Evolutionary conservation across 1,140 invertebrate genomes (phyloP).

Genomic region (Sycophila sp.): DNA sequence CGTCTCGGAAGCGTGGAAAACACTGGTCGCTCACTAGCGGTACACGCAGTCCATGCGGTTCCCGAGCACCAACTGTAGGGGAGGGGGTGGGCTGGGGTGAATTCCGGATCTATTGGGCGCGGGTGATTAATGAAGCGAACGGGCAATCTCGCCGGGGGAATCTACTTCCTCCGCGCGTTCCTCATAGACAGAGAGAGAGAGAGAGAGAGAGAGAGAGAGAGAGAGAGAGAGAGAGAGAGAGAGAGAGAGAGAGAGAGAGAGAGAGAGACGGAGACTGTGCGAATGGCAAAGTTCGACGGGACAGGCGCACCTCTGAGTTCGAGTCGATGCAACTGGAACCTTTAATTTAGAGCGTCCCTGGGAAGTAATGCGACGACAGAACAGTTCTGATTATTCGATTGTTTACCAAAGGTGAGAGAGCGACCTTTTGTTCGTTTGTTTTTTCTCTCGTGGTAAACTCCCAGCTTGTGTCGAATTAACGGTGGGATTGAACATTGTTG

Average conservation of each 20-base stretch:
- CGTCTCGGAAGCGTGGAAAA: no score
- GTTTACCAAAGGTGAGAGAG: no score
- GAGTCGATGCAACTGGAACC: no score
- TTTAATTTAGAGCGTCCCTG: no score
- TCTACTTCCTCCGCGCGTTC: slow-evolving; percentile 47
- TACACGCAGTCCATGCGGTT: slow-evolving; percentile 37
- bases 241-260: neutral
- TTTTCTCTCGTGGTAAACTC: no score
- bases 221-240: neutral
- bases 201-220: neutral
- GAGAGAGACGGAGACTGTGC: neutral
- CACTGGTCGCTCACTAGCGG: no score
- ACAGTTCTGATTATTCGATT: no score
- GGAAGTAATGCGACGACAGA: no score
- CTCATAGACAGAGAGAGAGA: neutral
- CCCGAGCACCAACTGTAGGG: no score
- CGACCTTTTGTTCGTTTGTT: no score
- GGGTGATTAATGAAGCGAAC: slow-evolving; percentile 47
- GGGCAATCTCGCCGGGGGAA: slow-evolving; percentile 46
- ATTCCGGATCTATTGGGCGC: slow-evolving; percentile 36
- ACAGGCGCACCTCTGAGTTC: neutral
- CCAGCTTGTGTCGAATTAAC: no score
- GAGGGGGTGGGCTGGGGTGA: slow-evolving; percentile 28
- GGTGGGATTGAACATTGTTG: no score
- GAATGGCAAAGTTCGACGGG: slow-evolving; percentile 20